phyloP scores from a whole-genome alignment of 92 coral and sea anemone genomes.

The Zoanthus solanderi region DNA sequence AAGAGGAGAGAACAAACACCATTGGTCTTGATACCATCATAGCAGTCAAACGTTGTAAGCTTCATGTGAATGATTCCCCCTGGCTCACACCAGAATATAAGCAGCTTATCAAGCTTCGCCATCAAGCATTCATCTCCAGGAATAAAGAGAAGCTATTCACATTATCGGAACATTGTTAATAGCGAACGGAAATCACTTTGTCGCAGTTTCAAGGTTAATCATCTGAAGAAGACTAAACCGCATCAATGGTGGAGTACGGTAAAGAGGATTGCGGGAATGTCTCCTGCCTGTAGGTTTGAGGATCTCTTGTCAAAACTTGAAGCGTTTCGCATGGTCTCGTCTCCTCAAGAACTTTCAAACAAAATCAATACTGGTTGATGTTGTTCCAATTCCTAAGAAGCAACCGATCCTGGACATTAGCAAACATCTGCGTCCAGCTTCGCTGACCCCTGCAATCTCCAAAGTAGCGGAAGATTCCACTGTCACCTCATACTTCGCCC shows the following conservation, averaged over 20 bases:
- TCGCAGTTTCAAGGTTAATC: not conserved
- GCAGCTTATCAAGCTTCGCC: too few relatives aligned
- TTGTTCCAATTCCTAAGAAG: slow-evolving; percentile 15
- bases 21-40: too few relatives aligned
- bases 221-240: not conserved
- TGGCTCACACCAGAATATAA: too few relatives aligned
- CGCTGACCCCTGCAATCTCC: slow-evolving; percentile 1
- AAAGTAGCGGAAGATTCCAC: not conserved
- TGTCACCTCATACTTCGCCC: slow-evolving; percentile 12
- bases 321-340: not conserved
- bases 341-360: slow-evolving; percentile 10
- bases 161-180: too few relatives aligned
- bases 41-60: too few relatives aligned
- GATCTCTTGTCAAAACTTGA: not conserved
- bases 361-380: slow-evolving; percentile 19
- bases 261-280: not conserved
- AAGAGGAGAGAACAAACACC: too few relatives aligned
- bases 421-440: slow-evolving; percentile 21
- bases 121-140: too few relatives aligned
- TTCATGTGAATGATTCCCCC: too few relatives aligned
- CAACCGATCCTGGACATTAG: not conserved
- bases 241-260: too few relatives aligned
- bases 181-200: too few relatives aligned
- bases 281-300: not conserved
- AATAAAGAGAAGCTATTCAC: too few relatives aligned